Percentiles rank a stretch among this genome's conserved stretches.
phyloP scores from a whole-genome alignment of 1,140 invertebrate species.

The Pseudomyrmex gracilis region DNA sequence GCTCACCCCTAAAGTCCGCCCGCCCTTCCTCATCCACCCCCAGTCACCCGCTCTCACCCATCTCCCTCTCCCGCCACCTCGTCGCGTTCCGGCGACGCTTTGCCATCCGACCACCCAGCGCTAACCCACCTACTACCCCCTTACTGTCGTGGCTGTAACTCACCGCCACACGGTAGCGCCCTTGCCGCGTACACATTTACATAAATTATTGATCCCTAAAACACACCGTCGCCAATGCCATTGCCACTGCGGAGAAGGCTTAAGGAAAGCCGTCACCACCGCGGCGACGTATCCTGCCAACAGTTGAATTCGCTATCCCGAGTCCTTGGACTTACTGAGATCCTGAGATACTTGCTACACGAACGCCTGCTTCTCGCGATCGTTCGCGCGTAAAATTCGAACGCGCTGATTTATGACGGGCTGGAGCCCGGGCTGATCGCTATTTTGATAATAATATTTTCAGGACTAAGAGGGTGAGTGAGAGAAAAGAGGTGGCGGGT shows the following conservation, averaged over 20 bases:
- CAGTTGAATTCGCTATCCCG: slow-evolving; percentile 12
- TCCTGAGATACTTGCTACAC: background rate
- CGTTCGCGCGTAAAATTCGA: background rate
- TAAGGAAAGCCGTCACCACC: slow-evolving; percentile 66
- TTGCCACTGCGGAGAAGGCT: slow-evolving; percentile 78
- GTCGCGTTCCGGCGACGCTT: slow-evolving; percentile 70
- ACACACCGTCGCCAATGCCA: slow-evolving; percentile 83
- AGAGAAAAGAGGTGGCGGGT: slow-evolving; percentile 55
- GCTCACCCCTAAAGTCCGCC: slow-evolving; percentile 73
- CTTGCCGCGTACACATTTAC: slow-evolving; percentile 85
- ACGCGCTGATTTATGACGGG: background rate
- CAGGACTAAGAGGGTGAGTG: background rate
- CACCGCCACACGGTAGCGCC: slow-evolving; percentile 85
- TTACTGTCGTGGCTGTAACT: slow-evolving; percentile 81
- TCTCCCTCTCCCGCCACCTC: slow-evolving; percentile 61
- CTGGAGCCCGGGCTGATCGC: background rate
- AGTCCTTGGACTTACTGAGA: background rate
- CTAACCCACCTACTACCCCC: slow-evolving; percentile 73
- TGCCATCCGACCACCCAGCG: slow-evolving; percentile 74
- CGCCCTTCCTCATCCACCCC: slow-evolving; percentile 65
- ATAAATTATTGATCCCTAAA: slow-evolving; percentile 86
- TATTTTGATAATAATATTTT: slow-evolving; percentile 64
- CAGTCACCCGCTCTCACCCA: slow-evolving; percentile 63
- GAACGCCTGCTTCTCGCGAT: background rate
- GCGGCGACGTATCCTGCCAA: slow-evolving; percentile 63